These are phyloP conservation scores for Ceratotherium simum DNA, from an alignment of 2,113 vertebrate species.

Conservation along the genomic window DNA sequence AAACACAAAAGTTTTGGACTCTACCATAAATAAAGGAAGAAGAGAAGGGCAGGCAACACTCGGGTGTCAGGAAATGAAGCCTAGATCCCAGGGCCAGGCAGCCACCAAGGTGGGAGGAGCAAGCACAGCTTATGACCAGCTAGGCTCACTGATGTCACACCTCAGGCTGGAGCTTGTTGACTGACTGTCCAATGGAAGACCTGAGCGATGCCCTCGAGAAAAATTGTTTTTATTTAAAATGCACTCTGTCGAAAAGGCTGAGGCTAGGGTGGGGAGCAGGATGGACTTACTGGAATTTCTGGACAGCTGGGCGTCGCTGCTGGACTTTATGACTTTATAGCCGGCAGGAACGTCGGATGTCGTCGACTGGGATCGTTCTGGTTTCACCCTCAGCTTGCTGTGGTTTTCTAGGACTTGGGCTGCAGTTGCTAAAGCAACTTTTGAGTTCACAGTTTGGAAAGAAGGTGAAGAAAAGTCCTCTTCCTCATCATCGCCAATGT, in stretches of 20 bases:
- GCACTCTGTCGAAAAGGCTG: neutral
- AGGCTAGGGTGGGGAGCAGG: neutral
- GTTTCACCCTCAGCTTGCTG: conserved; percentile 85
- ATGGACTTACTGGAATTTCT: conserved; percentile 89
- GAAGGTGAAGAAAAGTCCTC: conserved; percentile 87
- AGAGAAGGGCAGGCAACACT: neutral
- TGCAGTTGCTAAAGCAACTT: conserved; percentile 86
- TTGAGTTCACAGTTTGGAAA: conserved; percentile 87
- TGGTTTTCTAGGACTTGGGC: conserved; percentile 85
- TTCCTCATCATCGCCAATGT: conserved; percentile 95
- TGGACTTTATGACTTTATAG: conserved; percentile 93
- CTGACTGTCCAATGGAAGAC: neutral
- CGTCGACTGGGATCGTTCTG: conserved; percentile 79
- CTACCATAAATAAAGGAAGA: neutral
- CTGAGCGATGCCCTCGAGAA: neutral
- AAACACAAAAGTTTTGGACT: neutral
- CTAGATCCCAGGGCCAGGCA: neutral
- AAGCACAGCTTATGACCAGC: neutral
- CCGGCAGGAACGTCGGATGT: conserved; percentile 84
- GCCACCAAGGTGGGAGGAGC: neutral
- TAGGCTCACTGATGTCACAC: neutral
- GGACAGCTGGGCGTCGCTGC: conserved; percentile 92
- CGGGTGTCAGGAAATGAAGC: neutral
- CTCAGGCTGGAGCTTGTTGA: neutral
- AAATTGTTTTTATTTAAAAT: neutral